These are phyloP conservation scores for Drosophila tani DNA, from an alignment of 1,140 invertebrate species.

Conservation along the genomic window DNA sequence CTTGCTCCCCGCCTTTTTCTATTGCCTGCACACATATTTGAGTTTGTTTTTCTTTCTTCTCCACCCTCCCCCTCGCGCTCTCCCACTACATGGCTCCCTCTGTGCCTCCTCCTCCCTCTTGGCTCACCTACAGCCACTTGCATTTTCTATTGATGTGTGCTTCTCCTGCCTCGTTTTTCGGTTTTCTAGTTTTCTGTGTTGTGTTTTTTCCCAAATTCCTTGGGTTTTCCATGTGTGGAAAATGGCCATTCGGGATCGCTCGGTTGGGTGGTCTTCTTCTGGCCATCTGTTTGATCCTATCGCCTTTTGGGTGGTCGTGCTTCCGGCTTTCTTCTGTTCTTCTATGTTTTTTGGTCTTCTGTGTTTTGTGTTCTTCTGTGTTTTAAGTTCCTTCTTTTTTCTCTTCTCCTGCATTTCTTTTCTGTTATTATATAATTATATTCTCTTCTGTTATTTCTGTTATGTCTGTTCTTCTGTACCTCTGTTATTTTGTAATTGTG, in stretches of 20 bases:
- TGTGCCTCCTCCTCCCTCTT: background rate
- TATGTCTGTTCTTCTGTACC: background rate
- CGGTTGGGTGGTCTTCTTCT: slow-evolving; percentile 18
- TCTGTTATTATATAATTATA: background rate
- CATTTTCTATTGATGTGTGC: slow-evolving; percentile 62
- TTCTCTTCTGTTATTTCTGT: background rate
- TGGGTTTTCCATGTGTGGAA: slow-evolving; percentile 31
- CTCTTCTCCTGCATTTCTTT: background rate
- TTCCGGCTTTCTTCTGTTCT: slow-evolving; percentile 3
- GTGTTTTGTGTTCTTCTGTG: background rate
- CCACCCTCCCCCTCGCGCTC: slow-evolving; percentile 2
- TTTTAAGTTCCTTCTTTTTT: background rate
- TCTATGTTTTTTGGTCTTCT: no score
- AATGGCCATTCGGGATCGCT: slow-evolving; percentile 15
- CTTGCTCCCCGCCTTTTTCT: slow-evolving; percentile 28
- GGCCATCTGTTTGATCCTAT: slow-evolving; percentile 28
- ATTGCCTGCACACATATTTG: slow-evolving; percentile 20
- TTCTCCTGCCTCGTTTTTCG: slow-evolving; percentile 1
- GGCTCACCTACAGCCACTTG: slow-evolving; percentile 48
- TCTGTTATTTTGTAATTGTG: no score
- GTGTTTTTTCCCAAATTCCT: slow-evolving; percentile 23
- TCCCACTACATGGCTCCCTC: background rate
- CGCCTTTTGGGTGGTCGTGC: slow-evolving; percentile 2
- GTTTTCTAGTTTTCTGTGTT: background rate
- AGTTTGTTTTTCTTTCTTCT: slow-evolving; percentile 38